Evolutionary conservation across 2,113 vertebrate species (phyloP), one percentile per base, ranked within the genome.

Genomic region (Mesocricetus auratus): DNA sequence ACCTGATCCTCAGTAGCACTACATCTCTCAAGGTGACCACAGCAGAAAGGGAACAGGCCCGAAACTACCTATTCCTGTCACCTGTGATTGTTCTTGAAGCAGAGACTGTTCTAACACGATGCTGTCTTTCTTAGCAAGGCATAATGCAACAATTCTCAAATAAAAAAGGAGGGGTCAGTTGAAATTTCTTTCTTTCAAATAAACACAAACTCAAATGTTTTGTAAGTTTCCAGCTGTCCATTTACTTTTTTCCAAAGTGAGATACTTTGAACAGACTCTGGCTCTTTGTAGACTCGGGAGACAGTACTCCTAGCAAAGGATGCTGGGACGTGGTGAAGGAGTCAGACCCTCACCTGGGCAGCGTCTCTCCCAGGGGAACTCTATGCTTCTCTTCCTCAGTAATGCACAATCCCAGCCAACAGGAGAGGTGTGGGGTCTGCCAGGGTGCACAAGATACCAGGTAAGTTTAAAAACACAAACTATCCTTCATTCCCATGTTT

Each of bases 151-250:
- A 45, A 94, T 4, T 39, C 29, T 13, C 21, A 89, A 29, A 88
- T 36, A 73, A 56, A 90, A 90, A 10, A 81, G 11, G 73, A 42
- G 79, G 21, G 10, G 39, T 69, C 26, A 56, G 4, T 58, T 93
- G 86, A 53, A 56, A 22, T 78, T 82, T 83, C 5, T n/a, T 95
- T 86, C 75, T 94, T 39, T 92, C 68, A 74, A 89, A 68, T 39
- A 86, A 93, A 89, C 17, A 56, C 4, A 87, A 83, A 42, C 13
- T 50, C 45, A 93, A 95, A 64, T 53, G 31, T 60, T 93, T 89
- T 50, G 42, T 78, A 86, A 60, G 15, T 83, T 53, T 81, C 10
- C 66, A 87, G 85, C 8, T 26, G 17, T 89, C 73, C n/a, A 16
- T 75, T 93, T 45, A 24, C 24, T 71, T 86, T 89, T 88, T 45